Percentiles rank a stretch among this genome's conserved stretches.
Evolutionary conservation across 1,140 invertebrate species (phyloP).

Genomic region (Atta texana): DNA sequence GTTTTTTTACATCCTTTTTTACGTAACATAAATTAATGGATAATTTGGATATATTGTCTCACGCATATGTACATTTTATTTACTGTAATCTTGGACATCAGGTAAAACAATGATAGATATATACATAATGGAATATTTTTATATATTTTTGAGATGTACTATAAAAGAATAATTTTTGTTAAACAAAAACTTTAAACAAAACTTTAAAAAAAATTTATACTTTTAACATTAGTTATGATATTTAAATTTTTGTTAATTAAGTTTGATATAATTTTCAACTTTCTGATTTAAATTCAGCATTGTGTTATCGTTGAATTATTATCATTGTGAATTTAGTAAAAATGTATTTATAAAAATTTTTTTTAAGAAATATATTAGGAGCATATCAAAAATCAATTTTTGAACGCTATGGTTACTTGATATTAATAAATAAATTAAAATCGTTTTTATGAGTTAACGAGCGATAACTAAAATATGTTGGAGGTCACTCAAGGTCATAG

Average conservation of each 20-base stretch:
- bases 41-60: conserved; percentile 42
- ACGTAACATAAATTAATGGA: neutral
- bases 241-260: neutral
- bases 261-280: neutral
- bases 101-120: conserved; percentile 30
- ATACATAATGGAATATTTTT: neutral
- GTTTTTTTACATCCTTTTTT: too few relatives aligned
- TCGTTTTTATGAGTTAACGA: neutral
- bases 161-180: conserved; percentile 2
- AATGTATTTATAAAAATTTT: neutral
- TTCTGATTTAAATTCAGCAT: neutral
- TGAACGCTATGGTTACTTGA: neutral
- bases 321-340: too few relatives aligned
- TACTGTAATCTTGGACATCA: conserved; percentile 50
- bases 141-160: conserved; percentile 5
- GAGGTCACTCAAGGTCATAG: too few relatives aligned
- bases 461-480: too few relatives aligned
- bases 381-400: neutral
- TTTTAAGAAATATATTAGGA: neutral
- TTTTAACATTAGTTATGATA: conserved; percentile 17
- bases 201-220: neutral
- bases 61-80: neutral
- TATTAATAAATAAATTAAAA: neutral
- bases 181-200: neutral
- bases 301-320: too few relatives aligned